Percentiles rank a stretch among this genome's conserved stretches.
Evolutionary conservation across 2,888 invertebrate genomes (phyloP).

Genomic region (Colostygia pectinataria): DNA sequence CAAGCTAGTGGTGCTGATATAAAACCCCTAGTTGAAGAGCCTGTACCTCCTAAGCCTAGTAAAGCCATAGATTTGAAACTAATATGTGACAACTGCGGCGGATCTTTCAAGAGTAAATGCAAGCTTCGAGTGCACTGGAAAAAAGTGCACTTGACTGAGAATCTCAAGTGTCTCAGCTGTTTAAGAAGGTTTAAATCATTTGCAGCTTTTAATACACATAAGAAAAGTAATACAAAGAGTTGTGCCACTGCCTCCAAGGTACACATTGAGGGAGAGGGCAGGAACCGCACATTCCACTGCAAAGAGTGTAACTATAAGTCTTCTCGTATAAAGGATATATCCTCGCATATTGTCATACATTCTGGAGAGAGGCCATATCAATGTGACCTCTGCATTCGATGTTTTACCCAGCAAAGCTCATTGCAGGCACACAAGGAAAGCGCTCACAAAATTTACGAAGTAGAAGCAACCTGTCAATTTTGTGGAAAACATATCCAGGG

Average conservation of each 20-base stretch:
- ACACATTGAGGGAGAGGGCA: slow-evolving; percentile 31
- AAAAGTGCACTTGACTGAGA: slow-evolving; percentile 41
- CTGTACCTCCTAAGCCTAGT: slow-evolving; percentile 28
- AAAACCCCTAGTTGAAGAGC: not conserved
- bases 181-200: slow-evolving; percentile 40
- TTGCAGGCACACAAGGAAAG: slow-evolving; percentile 57
- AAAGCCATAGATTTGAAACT: slow-evolving; percentile 46
- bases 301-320: slow-evolving; percentile 58
- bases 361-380: slow-evolving; percentile 57
- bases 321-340: slow-evolving; percentile 48
- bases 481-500: slow-evolving; percentile 64
- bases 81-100: slow-evolving; percentile 55
- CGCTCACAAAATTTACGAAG: slow-evolving; percentile 48
- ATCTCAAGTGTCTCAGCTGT: slow-evolving; percentile 44
- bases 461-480: slow-evolving; percentile 58
- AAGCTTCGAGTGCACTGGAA: slow-evolving; percentile 58
- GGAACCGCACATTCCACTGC: slow-evolving; percentile 29
- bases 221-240: slow-evolving; percentile 21
- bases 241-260: slow-evolving; percentile 24
- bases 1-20: slow-evolving; percentile 1
- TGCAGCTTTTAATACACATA: slow-evolving; percentile 36
- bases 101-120: slow-evolving; percentile 52
- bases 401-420: slow-evolving; percentile 57
- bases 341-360: slow-evolving; percentile 54
- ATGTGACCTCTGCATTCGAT: slow-evolving; percentile 55